Conservation (phyloP, 2,888 invertebrate species). For the Odontomyia ornata region DNA sequence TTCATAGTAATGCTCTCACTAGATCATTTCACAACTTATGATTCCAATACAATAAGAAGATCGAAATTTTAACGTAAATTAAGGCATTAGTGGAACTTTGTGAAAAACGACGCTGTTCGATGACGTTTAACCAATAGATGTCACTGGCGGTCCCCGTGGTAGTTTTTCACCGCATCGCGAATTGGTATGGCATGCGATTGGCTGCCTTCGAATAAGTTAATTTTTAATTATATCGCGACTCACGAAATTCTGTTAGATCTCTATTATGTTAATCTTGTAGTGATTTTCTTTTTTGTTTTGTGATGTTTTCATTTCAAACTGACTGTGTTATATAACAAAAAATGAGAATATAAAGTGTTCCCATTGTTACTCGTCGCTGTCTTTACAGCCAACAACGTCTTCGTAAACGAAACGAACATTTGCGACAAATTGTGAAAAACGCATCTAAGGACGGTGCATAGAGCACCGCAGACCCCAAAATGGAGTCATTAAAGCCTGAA, state of each 20-base stretch:
- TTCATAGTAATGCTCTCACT: too few relatives aligned
- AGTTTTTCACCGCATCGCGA: constrained; percentile 22
- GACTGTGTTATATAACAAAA: constrained; percentile 9
- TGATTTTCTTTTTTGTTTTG: background rate
- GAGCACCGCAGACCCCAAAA: background rate
- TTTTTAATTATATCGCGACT: background rate
- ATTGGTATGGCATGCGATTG: constrained; percentile 17
- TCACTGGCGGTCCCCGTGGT: constrained; percentile 20
- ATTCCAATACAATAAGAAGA: too few relatives aligned
- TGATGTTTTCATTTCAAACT: background rate
- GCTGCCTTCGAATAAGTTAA: background rate
- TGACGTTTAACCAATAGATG: constrained; percentile 48
- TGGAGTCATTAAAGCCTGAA: constrained; percentile 14
- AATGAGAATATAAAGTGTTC: background rate
- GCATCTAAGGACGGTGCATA: background rate
- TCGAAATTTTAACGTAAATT: too few relatives aligned
- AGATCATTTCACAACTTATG: too few relatives aligned
- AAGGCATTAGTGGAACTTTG: too few relatives aligned
- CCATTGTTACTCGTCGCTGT: background rate
- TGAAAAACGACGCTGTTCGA: constrained; percentile 33
- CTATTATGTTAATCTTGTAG: too few relatives aligned
- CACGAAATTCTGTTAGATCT: background rate
- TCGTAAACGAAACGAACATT: background rate
- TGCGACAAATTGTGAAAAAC: background rate
- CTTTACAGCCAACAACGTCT: background rate